Conservation (phyloP, 2,797 vertebrate genomes). For the Crotalus adamanteus region DNA sequence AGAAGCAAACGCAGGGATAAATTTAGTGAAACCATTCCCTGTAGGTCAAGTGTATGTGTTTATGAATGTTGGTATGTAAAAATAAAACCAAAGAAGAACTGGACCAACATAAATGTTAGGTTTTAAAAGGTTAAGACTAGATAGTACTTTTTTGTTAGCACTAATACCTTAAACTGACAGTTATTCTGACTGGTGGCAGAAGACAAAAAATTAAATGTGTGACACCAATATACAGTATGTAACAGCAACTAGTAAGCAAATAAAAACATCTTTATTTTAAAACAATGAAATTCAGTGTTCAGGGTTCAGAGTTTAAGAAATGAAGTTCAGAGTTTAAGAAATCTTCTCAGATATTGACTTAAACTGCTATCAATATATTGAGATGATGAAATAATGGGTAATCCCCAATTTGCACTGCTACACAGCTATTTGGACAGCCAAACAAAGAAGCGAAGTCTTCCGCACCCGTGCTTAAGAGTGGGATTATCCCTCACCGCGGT, state of each 20-base stretch:
- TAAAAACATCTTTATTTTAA: not conserved
- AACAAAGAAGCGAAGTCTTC: not conserved
- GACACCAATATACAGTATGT: not conserved
- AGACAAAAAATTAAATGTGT: not conserved
- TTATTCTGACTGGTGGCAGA: not conserved
- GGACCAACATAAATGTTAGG: not conserved
- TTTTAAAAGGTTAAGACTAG: constrained; percentile 1
- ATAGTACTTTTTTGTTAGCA: not conserved
- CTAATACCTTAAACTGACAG: not conserved
- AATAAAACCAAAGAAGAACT: not conserved
- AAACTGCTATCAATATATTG: not conserved
- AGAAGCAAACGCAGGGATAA: not conserved
- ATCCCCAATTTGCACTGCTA: not conserved
- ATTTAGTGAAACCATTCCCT: not conserved
- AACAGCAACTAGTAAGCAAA: not conserved
- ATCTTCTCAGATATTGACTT: not conserved
- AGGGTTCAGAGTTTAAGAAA: not conserved
- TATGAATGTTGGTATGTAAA: not conserved
- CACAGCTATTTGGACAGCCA: not conserved
- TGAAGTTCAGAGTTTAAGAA: not conserved
- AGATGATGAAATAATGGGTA: not conserved
- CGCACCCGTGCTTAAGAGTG: not conserved
- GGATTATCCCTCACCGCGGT: too few species aligned
- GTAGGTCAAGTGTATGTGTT: not conserved
- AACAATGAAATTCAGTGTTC: not conserved